Evolutionary conservation across 1,140 invertebrate species (phyloP), one percentile per base, ranked within the genome.

Genomic region (Pachyrhynchus sulphureomaculatus): DNA sequence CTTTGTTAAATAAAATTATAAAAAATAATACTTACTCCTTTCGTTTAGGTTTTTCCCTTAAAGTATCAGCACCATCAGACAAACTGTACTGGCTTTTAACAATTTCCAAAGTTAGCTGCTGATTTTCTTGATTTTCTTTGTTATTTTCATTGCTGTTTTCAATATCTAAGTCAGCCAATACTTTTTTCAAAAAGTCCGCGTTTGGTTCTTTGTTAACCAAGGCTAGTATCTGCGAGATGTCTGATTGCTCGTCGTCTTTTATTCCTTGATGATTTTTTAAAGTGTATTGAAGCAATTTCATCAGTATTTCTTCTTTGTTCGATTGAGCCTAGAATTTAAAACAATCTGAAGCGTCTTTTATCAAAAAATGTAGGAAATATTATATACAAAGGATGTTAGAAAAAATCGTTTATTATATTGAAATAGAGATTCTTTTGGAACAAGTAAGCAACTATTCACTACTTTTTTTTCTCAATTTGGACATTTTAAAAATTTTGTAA

Each of bases 21-120:
- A 48, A 48, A 48, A 21, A 29, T 2, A 3, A 13, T 41, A 62
- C 59, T 62, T 42, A 62, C 59, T 62, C 49, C 36, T 48, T 62
- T 23, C 51, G 29, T 36, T 24, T 44, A 0, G 10, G 6, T 34
- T 34, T 51, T 33, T 37, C 32, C 1, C 13, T 39, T n/a, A 13
- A 23, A 41, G n/a, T 34, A 10, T 9, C 13, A 0, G 1, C 18
- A 13, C 37, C 57, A 32, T 52, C 48, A 8, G 47, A 42, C 24
- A 52, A 42, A 44, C 18, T 60, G n/a, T 6, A 41, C 2, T 60
- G 23, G 15, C 57, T 60, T 44, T 60, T 47, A 10, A 54, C 51
- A 37, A 62, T 51, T 24, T 54, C 24, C 24, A 54, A 54, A 26
- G 49, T 62, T 1, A 62, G 33, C 15, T 48, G 21, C 17, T 53